A percentile compares a stretch with the other conserved stretches of the same genome.
Evolutionary conservation across 2,797 vertebrate genomes (phyloP).

Genomic region (Neostethus bicornis): DNA sequence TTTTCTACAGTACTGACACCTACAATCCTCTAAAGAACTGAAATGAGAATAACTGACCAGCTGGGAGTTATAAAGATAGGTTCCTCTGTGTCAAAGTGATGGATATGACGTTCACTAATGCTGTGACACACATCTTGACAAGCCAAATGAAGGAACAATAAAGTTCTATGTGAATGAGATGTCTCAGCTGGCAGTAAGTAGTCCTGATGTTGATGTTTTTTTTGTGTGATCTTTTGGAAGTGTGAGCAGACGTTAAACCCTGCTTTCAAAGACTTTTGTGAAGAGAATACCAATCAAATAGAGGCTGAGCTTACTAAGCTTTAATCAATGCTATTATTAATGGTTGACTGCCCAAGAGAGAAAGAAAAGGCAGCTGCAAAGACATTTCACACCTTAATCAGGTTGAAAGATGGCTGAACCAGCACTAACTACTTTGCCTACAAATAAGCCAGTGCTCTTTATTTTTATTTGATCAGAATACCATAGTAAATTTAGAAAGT

Average conservation of each 20-base stretch:
- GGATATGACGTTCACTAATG: background rate
- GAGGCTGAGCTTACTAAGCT: slow-evolving; percentile 25
- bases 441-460: slow-evolving; percentile 47
- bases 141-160: background rate
- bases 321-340: slow-evolving; percentile 66
- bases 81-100: background rate
- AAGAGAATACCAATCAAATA: slow-evolving; percentile 43
- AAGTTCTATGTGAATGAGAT: background rate
- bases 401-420: slow-evolving; percentile 49
- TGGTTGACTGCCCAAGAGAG: slow-evolving; percentile 45
- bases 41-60: no score
- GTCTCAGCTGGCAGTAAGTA: background rate
- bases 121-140: background rate
- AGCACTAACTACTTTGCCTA: slow-evolving; percentile 26
- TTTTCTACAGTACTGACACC: no score
- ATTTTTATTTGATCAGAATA: slow-evolving; percentile 27
- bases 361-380: slow-evolving; percentile 39
- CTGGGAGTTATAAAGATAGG: slow-evolving; percentile 1
- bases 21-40: no score
- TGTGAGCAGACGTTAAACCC: slow-evolving; percentile 24
- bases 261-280: slow-evolving; percentile 20
- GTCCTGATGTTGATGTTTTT: background rate
- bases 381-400: slow-evolving; percentile 58
- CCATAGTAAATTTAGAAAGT: slow-evolving; percentile 20
- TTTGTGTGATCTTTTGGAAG: slow-evolving; percentile 8